Percentiles rank a stretch among this genome's conserved stretches.
Evolutionary conservation across 2,797 vertebrate species (phyloP).

Genomic region (Girardinus metallicus): DNA sequence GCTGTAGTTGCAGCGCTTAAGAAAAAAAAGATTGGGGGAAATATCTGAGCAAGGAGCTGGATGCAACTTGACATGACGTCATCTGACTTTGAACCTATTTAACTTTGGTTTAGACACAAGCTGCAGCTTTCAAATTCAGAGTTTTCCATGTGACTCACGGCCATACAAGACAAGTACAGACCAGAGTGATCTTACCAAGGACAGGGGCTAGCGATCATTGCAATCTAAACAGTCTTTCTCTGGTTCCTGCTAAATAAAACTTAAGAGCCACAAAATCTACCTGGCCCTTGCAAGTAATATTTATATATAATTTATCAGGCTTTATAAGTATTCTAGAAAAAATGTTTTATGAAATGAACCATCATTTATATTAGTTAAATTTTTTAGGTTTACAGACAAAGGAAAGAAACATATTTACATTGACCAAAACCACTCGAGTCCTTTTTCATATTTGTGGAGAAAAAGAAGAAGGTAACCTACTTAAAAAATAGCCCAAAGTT

Average conservation of each 20-base stretch:
- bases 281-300: neutral
- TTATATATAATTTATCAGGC: neutral
- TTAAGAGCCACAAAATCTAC: neutral
- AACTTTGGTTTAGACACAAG: neutral
- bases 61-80: neutral
- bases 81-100: neutral
- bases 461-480: neutral
- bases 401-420: neutral
- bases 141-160: neutral
- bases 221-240: too few species aligned
- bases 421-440: neutral
- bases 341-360: neutral
- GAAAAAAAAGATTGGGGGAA: neutral
- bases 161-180: neutral
- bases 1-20: neutral
- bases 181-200: neutral
- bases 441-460: neutral
- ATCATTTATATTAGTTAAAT: neutral
- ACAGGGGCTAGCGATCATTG: neutral
- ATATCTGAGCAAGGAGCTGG: neutral
- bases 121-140: neutral
- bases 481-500: neutral
- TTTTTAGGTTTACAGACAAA: neutral
- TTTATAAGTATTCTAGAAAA: neutral
- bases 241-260: neutral